A percentile compares a stretch with the other conserved stretches of the same genome.
Evolutionary conservation across 2,797 vertebrate genomes (phyloP).

Genomic region (Buceros bicornis): DNA sequence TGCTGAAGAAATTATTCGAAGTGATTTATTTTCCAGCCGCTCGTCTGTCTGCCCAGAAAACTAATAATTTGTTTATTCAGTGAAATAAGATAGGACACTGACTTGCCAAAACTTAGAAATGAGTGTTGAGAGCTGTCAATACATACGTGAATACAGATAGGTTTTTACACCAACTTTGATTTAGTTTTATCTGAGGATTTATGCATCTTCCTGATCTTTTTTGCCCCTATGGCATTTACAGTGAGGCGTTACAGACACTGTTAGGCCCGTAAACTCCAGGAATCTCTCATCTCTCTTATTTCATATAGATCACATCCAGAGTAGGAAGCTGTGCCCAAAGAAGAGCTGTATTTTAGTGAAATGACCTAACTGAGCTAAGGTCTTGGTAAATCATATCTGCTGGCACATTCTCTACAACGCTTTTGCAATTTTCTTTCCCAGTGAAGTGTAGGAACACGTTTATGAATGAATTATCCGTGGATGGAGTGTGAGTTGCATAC

Average conservation of each 20-base stretch:
- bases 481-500: not conserved
- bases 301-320: not conserved
- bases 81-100: not conserved
- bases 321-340: not conserved
- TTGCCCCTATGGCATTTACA: not conserved
- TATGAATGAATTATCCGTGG: not conserved
- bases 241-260: not conserved
- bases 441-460: not conserved
- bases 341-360: not conserved
- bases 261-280: not conserved
- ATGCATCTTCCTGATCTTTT: not conserved
- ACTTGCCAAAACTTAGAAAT: slow-evolving; percentile 13
- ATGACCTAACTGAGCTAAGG: not conserved
- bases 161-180: not conserved
- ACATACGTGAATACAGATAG: not conserved
- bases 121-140: not conserved
- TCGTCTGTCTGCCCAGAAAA: slow-evolving; percentile 26
- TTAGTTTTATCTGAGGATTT: slow-evolving; percentile 1
- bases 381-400: not conserved
- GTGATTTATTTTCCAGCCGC: slow-evolving; percentile 17
- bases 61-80: slow-evolving; percentile 32
- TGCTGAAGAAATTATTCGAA: slow-evolving; percentile 1
- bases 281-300: not conserved
- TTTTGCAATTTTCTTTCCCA: not conserved
- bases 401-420: not conserved